Conservation (phyloP, 2,797 vertebrate species). For the Enteromius radiatus region DNA sequence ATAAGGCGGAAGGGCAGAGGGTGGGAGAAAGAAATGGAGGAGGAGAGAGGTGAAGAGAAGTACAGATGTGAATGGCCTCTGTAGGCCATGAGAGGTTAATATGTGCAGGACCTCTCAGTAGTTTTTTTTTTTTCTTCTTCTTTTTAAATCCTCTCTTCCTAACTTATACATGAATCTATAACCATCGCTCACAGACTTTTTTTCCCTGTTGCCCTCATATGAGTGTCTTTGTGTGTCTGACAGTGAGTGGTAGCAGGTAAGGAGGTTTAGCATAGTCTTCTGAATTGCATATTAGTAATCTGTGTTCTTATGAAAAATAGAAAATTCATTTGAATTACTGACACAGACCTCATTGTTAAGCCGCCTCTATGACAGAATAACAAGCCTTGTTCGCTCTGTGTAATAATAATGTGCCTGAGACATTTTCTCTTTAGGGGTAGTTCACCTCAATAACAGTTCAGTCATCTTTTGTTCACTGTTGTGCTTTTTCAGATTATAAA, state of each 20-base stretch:
- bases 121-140: background rate
- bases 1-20: background rate
- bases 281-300: background rate
- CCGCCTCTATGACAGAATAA: background rate
- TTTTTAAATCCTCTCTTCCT: background rate
- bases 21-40: background rate
- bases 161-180: background rate
- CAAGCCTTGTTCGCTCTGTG: background rate
- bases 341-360: background rate
- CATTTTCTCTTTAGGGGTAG: background rate
- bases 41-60: background rate
- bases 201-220: background rate
- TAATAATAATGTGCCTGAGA: background rate
- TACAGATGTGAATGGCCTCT: background rate
- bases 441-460: background rate
- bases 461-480: background rate
- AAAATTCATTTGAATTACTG: conserved; percentile 16
- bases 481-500: background rate
- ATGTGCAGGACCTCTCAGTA: background rate
- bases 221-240: background rate
- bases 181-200: background rate
- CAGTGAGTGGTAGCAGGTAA: background rate
- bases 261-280: background rate
- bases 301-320: background rate
- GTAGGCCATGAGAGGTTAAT: conserved; percentile 10